Base-by-base conservation (phyloP, 2,888 invertebrate species). In the Furcula furcula region DNA sequence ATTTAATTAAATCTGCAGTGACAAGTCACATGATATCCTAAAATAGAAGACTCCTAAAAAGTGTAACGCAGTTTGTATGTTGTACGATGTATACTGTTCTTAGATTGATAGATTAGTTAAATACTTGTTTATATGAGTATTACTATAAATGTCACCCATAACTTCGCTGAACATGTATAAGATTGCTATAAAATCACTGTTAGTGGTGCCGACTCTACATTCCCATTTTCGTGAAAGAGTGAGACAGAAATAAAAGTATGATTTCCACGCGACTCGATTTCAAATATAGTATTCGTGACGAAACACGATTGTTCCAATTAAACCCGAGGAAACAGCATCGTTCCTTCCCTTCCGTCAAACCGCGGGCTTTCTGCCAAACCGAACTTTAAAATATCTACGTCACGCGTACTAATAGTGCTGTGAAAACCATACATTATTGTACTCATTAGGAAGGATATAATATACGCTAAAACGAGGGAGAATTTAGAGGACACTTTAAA, bases 301-400 rank as follows among this genome's bases (percentile, higher is more conserved):
- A 59, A 53, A 65, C 37, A 34, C 42, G 10, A 63, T 71, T 60
- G 65, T 65, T 64, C 51, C 55, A 60, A 68, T 66, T 64, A 65
- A 62, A 66, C 53, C 51, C 49, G 50, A 52, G 56, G 55, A 57
- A 66, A 62, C 61, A 55, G 55, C 37, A 44, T 52, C 22, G 49
- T 62, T 65, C 65, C 62, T 64, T 70, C 68, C 63, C 68, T 72
- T 73, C 74, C 72, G 70, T 69, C 73, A 73, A 69, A 66, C 50
- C 51, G 37, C 74, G 76, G 85, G 83, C 67, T 30, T 31, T n/a
- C 20, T 76, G 85, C 85, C 85, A 85, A 70, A 44, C 32, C 42
- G 52, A 55, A 54, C 20, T 41, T 46, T 63, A 65, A 71, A 69
- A 71, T 71, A 76, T 69, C 57, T 59, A 62, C 61, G 66, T 71